phyloP scores from a whole-genome alignment of 1,140 invertebrate genomes.

The Trichogramma pretiosum region DNA sequence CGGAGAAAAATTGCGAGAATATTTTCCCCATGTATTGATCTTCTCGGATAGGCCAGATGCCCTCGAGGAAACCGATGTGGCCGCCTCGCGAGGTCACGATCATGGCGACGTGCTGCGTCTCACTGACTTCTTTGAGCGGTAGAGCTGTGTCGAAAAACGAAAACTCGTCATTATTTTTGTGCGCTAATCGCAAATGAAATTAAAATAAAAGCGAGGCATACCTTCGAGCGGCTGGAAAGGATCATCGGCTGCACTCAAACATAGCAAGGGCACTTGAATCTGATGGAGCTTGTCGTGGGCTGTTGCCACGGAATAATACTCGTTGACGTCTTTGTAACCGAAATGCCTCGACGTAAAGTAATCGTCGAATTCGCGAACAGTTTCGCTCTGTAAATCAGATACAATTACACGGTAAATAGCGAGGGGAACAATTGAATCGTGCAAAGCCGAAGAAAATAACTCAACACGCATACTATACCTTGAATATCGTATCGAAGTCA shows the following conservation, averaged over 20 bases:
- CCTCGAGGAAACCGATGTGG: constrained; percentile 80
- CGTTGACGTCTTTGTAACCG: constrained; percentile 67
- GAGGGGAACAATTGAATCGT: no score
- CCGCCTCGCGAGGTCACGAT: constrained; percentile 70
- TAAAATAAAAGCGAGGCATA: no score
- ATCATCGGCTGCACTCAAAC: constrained; percentile 76
- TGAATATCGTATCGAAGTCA: constrained; percentile 44
- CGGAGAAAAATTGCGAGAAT: constrained; percentile 57
- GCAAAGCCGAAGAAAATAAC: no score
- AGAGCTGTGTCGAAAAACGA: no score
- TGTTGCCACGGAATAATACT: constrained; percentile 70
- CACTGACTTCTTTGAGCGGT: constrained; percentile 55
- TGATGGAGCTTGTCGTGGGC: constrained; percentile 64
- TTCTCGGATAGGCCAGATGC: constrained; percentile 53
- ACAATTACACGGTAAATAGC: no score
- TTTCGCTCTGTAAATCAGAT: constrained; percentile 50
- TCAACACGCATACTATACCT: no score
- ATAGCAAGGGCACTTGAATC: constrained; percentile 64
- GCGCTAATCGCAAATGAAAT: no score
- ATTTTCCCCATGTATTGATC: constrained; percentile 60
- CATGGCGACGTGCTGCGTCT: constrained; percentile 63
- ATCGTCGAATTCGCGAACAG: constrained; percentile 75
- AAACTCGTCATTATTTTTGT: no score
- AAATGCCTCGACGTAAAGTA: constrained; percentile 76
- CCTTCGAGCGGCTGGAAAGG: constrained; percentile 70